phyloP scores from a whole-genome alignment of 2,888 invertebrate genomes.

The Phortica magna region DNA sequence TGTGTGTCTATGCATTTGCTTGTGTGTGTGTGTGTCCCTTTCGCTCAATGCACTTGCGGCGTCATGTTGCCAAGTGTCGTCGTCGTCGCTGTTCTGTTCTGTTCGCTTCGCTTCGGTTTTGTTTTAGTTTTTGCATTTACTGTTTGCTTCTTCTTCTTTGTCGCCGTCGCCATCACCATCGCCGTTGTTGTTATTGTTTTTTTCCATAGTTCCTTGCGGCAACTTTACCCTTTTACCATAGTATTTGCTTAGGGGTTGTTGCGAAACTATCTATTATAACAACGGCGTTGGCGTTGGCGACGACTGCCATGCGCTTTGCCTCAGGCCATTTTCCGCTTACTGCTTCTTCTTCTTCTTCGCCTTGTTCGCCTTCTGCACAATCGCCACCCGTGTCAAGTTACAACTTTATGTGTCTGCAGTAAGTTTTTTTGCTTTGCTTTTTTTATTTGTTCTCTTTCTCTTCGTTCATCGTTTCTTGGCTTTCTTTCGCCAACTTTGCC shows the following conservation, averaged over 20 bases:
- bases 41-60: neutral
- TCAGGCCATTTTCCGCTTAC: neutral
- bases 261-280: neutral
- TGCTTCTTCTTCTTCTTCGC: neutral
- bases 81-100: neutral
- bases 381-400: conserved; percentile 10
- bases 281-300: neutral
- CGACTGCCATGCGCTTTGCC: too few relatives aligned
- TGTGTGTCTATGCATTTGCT: neutral
- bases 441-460: neutral
- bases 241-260: neutral
- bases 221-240: neutral
- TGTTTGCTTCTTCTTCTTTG: neutral
- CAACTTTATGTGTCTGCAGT: neutral
- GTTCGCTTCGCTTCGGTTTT: neutral
- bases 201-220: neutral
- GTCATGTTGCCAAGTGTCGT: conserved; percentile 3
- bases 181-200: neutral
- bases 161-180: neutral
- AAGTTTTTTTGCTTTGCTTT: neutral
- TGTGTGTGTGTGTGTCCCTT: neutral
- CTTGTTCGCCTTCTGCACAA: neutral
- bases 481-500: neutral
- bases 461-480: neutral
- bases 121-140: neutral